Base-by-base conservation (phyloP, 2,888 invertebrate species). In the Hybos culiciformis region DNA sequence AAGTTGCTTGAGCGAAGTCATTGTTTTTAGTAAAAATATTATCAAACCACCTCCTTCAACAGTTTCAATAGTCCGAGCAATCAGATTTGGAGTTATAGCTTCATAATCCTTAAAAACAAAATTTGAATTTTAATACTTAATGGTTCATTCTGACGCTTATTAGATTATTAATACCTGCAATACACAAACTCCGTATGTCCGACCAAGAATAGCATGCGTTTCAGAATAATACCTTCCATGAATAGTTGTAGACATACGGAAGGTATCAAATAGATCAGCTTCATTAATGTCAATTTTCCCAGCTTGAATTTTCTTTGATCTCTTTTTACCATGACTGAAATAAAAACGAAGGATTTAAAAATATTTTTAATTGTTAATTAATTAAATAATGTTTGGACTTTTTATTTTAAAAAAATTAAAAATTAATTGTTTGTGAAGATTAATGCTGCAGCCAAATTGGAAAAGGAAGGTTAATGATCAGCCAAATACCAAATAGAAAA, bases 141-240 rank as follows among this genome's bases (percentile, higher is more conserved):
- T 5, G 9, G 6, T 23, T 23, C 6, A 23, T 23, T 9, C 5
- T 7, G 9, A 23, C 9, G 23, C 23, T 9, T 9, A 23, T 23
- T 23, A 23, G 9, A 23, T 23, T 23, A 7, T 23, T 7, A n/a
- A 20, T 41, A 55, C 55, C 51, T 94, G 93, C 47, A 97, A 69
- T 31, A 97, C 83, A 70, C 94, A 92, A 69, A 91, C 86, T 41
- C 91, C 93, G 67, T 85, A 98, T 0, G 98, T 98, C 58, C 92
- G 93, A 43, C 98, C 98, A 1, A 98, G 75, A 64, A 98, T 93
- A 53, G 93, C 90, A 63, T 97, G 94, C 1, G 96, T 96, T 64
- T 99, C 98, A 0, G 84, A 81, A 63, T 98, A 98, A 65, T 96
- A 98, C 57, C 96, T 84, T 50, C 94, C 98, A 47, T 97, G 81